phyloP scores from a whole-genome alignment of 2,113 vertebrate genomes.

The Apteryx mantelli region DNA sequence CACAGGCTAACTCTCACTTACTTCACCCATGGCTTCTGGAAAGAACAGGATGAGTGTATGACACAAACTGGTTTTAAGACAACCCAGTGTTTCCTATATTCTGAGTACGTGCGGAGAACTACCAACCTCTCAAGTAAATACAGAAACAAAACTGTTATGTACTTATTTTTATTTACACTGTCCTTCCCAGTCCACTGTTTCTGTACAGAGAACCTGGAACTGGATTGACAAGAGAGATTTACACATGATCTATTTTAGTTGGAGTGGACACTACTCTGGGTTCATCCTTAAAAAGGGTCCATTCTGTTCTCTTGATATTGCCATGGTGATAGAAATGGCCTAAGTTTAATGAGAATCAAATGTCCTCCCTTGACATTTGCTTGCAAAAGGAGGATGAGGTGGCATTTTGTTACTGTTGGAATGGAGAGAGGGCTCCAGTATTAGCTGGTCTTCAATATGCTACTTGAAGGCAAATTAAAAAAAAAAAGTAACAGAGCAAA shows the following conservation, averaged over 20 bases:
- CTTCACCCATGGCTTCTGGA: background rate
- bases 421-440: background rate
- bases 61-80: conserved; percentile 9
- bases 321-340: conserved; percentile 39
- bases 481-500: background rate
- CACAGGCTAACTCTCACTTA: background rate
- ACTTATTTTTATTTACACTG: background rate
- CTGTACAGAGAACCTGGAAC: conserved; percentile 8
- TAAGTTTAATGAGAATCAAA: conserved; percentile 2
- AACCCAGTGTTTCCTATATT: background rate
- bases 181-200: background rate
- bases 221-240: background rate
- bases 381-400: background rate
- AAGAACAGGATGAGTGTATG: background rate
- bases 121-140: background rate
- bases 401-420: conserved; percentile 1
- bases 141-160: background rate
- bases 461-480: background rate
- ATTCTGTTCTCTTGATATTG: conserved; percentile 12
- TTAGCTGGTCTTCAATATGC: background rate
- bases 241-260: conserved; percentile 10
- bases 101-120: background rate
- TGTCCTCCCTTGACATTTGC: background rate
- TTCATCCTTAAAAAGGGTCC: background rate
- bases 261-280: background rate